These are phyloP conservation scores for Atta colombica DNA, from an alignment of 1,140 invertebrate species.

Conservation along the genomic window DNA sequence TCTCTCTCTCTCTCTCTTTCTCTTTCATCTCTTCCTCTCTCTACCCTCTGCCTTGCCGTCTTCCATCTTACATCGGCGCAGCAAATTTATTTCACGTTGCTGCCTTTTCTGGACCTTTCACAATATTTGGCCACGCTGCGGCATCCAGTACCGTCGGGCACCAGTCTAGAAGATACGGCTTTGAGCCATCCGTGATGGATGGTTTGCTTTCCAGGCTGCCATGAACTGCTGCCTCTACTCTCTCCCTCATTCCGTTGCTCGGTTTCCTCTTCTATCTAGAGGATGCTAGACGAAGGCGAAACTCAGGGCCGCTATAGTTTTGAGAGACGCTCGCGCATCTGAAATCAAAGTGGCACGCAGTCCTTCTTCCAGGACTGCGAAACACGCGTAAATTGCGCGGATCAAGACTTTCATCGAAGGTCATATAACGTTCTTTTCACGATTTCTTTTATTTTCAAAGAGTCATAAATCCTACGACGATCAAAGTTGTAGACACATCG, in stretches of 20 bases:
- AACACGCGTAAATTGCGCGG: too few species aligned
- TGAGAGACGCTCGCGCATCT: slow-evolving; percentile 22
- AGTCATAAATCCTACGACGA: slow-evolving; percentile 3
- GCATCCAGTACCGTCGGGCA: slow-evolving; percentile 73
- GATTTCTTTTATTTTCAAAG: not conserved
- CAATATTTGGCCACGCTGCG: slow-evolving; percentile 86
- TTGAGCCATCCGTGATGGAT: slow-evolving; percentile 86
- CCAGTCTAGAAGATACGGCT: slow-evolving; percentile 82
- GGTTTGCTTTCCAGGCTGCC: slow-evolving; percentile 80
- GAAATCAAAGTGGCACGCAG: slow-evolving; percentile 49
- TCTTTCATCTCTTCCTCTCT: slow-evolving; percentile 33
- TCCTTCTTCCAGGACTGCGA: not conserved
- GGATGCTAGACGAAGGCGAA: slow-evolving; percentile 67
- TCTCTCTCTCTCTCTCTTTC: slow-evolving; percentile 64
- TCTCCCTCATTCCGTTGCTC: slow-evolving; percentile 54
- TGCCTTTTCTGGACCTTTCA: slow-evolving; percentile 87
- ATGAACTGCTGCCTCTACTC: slow-evolving; percentile 78
- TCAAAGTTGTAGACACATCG: not conserved
- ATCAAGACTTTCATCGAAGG: not conserved
- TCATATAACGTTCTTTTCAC: not conserved
- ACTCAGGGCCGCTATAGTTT: slow-evolving; percentile 67
- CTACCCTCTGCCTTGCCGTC: slow-evolving; percentile 22
- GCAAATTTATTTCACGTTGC: slow-evolving; percentile 86
- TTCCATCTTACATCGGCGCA: slow-evolving; percentile 63
- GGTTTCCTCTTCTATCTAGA: slow-evolving; percentile 62